Conservation (phyloP, 2,797 vertebrate species). For the Crenichthys baileyi region DNA sequence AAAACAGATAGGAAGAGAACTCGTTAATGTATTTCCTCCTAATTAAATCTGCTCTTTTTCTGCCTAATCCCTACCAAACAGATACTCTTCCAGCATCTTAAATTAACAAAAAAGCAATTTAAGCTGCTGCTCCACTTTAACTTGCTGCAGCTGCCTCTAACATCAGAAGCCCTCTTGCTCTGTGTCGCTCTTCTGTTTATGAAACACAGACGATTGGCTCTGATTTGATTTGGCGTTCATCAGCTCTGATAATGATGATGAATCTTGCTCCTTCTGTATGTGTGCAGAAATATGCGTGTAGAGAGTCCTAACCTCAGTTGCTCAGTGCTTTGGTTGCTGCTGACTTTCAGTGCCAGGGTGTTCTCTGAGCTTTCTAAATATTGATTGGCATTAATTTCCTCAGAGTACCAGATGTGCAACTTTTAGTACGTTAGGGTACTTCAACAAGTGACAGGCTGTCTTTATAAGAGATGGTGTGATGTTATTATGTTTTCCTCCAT, state of each 20-base stretch:
- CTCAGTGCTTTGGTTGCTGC: conserved; percentile 1
- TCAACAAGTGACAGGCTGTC: conserved; percentile 43
- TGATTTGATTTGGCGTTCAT: conserved; percentile 72
- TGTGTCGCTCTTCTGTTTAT: conserved; percentile 63
- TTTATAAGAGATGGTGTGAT: conserved; percentile 15
- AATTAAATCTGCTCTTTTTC: conserved; percentile 62
- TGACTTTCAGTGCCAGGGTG: conserved; percentile 29
- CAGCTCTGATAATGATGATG: conserved; percentile 76
- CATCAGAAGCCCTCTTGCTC: conserved; percentile 36
- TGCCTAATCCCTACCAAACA: conserved; percentile 54
- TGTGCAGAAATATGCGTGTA: conserved; percentile 7
- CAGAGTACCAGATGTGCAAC: conserved; percentile 51
- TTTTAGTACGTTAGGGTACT: conserved; percentile 33
- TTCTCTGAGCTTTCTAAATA: conserved; percentile 34
- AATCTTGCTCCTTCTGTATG: conserved; percentile 52
- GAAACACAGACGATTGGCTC: conserved; percentile 55
- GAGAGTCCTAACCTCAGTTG: conserved; percentile 15
- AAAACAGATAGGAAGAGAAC: conserved; percentile 60
- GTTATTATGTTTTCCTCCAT: conserved; percentile 29
- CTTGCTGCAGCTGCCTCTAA: conserved; percentile 47
- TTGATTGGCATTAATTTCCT: conserved; percentile 61
- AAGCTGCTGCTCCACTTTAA: conserved; percentile 40
- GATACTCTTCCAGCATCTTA: conserved; percentile 49
- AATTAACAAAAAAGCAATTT: conserved; percentile 41
- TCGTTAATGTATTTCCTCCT: conserved; percentile 19